Base-by-base conservation (phyloP, 2,888 invertebrate species). In the Linhomoeus sp. region DNA sequence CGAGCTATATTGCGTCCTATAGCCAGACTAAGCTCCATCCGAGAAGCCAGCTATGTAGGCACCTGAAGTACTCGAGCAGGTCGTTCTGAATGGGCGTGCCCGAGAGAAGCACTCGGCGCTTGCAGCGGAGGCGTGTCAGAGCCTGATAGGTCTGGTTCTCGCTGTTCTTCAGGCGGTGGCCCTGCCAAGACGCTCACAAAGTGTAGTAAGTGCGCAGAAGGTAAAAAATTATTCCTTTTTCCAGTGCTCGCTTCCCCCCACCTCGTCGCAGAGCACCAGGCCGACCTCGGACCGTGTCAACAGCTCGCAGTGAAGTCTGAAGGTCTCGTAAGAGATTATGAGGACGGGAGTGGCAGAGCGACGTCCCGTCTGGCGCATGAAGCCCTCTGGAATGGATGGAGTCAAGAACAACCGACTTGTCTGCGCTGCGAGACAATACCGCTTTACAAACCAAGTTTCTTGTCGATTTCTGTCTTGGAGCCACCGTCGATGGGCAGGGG, bases 71-170 rank as follows among this genome's bases (percentile, higher is more conserved):
- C 67, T 99, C 97, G 1, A 90, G 76, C 17, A 99, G 71, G 71
- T 97, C 97, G 70, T 99, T 97, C 64, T 97, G 97, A 58, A 99
- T 97, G 0, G 97, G 97, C 2, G 97, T 97, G 14, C 97, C 97
- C 37, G 92, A 94, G 38, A 99, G 76, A 26, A 99, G 72, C 39
- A 97, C 82, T 52, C 97, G 72, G 52, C 83, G 70, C 65, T 81
- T 80, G 1, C 88, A 81, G 60, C 84, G 81, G 19, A 97, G 71
- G 0, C 81, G 81, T 77, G 84, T 86, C 49, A 94, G 68, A 0
- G 94, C 87, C 65, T 81, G 80, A 66, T 94, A 94, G 0, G 94
- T 97, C 67, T 87, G 86, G 69, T 92, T 97, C 65, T 97, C 94
- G 58, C 82, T 82, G 67, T 99, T 99, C 67, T 97, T 99, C 46